These are phyloP conservation scores for Myrmecophaga tridactyla DNA, from an alignment of 2,113 vertebrate genomes.

Conservation along the genomic window DNA sequence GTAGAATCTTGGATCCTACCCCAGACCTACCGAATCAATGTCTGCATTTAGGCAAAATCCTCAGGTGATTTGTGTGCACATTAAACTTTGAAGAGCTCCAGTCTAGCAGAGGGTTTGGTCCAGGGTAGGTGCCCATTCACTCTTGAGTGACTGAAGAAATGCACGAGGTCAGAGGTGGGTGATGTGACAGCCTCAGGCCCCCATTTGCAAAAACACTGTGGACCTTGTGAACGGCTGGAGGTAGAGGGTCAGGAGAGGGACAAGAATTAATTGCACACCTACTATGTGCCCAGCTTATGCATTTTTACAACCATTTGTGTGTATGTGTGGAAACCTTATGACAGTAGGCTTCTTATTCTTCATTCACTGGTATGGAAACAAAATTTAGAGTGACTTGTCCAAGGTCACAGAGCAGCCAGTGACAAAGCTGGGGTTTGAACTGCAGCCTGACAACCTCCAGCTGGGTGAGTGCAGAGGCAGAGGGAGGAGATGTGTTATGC, in stretches of 20 bases:
- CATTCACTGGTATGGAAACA: background rate
- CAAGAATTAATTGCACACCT: background rate
- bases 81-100: background rate
- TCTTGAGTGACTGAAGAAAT: background rate
- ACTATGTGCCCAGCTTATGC: rapidly evolving
- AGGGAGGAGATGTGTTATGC: no score
- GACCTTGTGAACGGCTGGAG: background rate
- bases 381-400: background rate
- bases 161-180: background rate
- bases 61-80: no score
- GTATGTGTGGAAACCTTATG: background rate
- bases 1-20: background rate
- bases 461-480: background rate
- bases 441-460: background rate
- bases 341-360: background rate
- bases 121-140: background rate
- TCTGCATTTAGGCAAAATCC: background rate
- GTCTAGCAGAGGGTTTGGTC: background rate
- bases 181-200: background rate
- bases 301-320: background rate
- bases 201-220: rapidly evolving
- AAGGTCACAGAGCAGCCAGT: background rate
- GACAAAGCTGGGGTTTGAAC: background rate
- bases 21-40: background rate
- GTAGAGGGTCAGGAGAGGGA: background rate